Evolutionary conservation across 2,888 invertebrate species (phyloP).

Genomic region (Agrotis segetum): DNA sequence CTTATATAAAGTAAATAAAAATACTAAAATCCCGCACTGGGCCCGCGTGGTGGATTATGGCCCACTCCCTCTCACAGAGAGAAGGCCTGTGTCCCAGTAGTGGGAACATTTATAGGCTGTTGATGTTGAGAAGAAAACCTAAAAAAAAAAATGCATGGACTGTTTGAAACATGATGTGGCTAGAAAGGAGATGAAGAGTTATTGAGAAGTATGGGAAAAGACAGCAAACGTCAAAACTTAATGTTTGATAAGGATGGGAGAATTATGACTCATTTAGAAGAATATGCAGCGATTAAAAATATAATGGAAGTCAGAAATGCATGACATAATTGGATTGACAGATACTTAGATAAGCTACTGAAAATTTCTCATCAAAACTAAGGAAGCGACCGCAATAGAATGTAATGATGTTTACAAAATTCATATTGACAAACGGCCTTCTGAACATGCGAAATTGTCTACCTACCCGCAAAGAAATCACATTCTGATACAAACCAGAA

Average conservation of each 20-base stretch:
- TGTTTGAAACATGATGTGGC: background rate
- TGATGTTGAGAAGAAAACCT: background rate
- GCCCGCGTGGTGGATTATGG: too few species aligned
- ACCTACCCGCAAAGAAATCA: background rate
- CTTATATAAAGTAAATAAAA: constrained; percentile 4
- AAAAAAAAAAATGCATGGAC: background rate
- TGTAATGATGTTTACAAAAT: too few species aligned
- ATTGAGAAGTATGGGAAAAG: background rate
- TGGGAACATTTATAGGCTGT: too few species aligned
- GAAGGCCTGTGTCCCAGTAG: too few species aligned
- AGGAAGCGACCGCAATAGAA: too few species aligned
- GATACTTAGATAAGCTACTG: background rate
- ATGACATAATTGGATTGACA: background rate
- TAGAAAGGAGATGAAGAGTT: background rate
- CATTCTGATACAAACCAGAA: background rate
- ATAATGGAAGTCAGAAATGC: background rate
- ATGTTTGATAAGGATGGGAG: too few species aligned
- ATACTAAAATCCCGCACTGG: too few species aligned
- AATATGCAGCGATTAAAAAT: too few species aligned
- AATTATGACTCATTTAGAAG: too few species aligned
- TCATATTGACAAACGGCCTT: background rate
- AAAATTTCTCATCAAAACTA: background rate
- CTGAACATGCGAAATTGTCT: background rate
- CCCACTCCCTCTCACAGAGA: too few species aligned
- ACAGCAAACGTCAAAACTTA: too few species aligned